A percentile compares a stretch with the other conserved stretches of the same genome.
These are phyloP conservation scores for Tarsius wallacei DNA, from an alignment of 2,797 vertebrate species.

Conservation along the genomic window DNA sequence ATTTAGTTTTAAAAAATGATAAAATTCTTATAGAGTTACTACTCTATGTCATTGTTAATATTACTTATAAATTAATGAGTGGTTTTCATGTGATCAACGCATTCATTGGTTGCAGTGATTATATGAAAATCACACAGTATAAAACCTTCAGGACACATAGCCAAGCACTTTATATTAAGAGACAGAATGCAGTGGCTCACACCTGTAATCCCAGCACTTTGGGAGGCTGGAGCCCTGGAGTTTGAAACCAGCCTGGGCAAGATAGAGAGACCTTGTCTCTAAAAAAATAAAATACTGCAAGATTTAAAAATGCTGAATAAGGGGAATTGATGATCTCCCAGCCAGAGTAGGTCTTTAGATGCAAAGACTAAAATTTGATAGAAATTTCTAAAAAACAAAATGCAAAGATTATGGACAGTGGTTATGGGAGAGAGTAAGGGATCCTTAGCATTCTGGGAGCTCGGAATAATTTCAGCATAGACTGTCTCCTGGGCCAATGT, in stretches of 20 bases:
- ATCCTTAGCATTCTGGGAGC: not conserved
- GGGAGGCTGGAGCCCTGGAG: too few species aligned
- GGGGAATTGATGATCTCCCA: not conserved
- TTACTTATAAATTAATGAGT: constrained; percentile 11
- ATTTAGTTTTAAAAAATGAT: not conserved
- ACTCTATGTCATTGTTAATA: not conserved
- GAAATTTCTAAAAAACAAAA: constrained; percentile 61
- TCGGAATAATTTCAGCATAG: not conserved
- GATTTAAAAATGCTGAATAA: not conserved
- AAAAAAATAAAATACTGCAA: not conserved
- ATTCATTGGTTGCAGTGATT: not conserved
- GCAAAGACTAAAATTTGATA: constrained; percentile 17
- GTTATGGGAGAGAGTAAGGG: not conserved
- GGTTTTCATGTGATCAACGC: not conserved
- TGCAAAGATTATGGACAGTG: not conserved
- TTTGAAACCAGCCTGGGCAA: too few species aligned
- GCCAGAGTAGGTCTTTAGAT: constrained; percentile 1
- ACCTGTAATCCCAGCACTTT: too few species aligned
- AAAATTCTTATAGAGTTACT: not conserved
- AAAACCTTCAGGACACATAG: constrained; percentile 12
- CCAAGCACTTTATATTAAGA: not conserved
- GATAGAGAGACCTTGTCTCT: too few species aligned
- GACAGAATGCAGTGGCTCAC: not conserved
- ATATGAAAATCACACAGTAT: not conserved
- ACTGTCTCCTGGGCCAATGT: not conserved